Evolutionary conservation across 2,888 invertebrate genomes (phyloP).

Genomic region (Phragmatobia fuliginosa): DNA sequence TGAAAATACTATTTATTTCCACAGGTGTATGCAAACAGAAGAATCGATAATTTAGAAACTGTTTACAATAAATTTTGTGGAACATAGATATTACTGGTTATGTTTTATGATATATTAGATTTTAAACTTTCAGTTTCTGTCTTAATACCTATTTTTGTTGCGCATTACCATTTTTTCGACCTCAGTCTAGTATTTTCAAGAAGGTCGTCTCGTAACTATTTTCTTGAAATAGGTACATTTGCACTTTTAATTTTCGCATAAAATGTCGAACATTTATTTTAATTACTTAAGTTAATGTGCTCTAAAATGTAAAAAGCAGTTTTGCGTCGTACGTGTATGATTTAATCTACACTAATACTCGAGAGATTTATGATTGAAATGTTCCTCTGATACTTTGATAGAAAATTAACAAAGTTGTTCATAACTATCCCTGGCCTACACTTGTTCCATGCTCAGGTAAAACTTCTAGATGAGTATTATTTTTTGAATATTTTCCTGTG

Average conservation of each 20-base stretch:
- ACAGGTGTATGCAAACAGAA: slow-evolving; percentile 9
- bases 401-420: slow-evolving; percentile 32
- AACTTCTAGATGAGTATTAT: slow-evolving; percentile 9
- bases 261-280: slow-evolving; percentile 11
- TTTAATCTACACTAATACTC: slow-evolving; percentile 20
- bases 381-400: slow-evolving; percentile 18
- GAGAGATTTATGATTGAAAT: slow-evolving; percentile 26
- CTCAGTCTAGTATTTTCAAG: slow-evolving; percentile 8
- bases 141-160: background rate
- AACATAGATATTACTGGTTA: slow-evolving; percentile 1
- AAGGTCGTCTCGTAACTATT: slow-evolving; percentile 9
- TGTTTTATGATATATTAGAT: slow-evolving; percentile 11
- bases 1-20: slow-evolving; percentile 16
- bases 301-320: background rate
- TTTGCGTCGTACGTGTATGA: slow-evolving; percentile 18
- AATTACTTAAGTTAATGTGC: slow-evolving; percentile 8
- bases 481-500: slow-evolving; percentile 20
- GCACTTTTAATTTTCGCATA: slow-evolving; percentile 6
- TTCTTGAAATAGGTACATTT: slow-evolving; percentile 14
- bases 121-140: slow-evolving; percentile 1
- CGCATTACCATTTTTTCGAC: slow-evolving; percentile 7
- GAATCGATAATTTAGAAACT: slow-evolving; percentile 10
- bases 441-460: slow-evolving; percentile 13
- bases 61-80: slow-evolving; percentile 10
- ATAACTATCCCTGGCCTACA: slow-evolving; percentile 19